Evolutionary conservation across 2,797 vertebrate species (phyloP).

Genomic region (Columba guinea): DNA sequence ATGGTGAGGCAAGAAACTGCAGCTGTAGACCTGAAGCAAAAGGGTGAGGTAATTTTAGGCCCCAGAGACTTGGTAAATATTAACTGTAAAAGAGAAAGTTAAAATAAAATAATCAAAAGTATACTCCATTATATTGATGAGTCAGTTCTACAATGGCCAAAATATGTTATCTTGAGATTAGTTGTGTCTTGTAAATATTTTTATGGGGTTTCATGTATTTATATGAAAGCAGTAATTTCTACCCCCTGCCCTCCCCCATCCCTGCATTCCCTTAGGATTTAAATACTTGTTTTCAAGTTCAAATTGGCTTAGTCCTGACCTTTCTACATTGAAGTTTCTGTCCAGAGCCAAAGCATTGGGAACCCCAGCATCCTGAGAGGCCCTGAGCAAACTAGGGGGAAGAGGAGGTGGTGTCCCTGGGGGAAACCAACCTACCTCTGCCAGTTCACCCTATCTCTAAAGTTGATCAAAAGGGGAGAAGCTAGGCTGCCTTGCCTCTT

Average conservation of each 20-base stretch:
- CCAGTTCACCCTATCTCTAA: neutral
- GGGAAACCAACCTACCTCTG: accelerated
- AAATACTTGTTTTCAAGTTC: conserved; percentile 63
- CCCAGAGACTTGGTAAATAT: conserved; percentile 94
- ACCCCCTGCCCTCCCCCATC: neutral
- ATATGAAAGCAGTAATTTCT: conserved; percentile 31
- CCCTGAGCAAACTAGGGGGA: neutral
- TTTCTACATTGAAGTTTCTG: conserved; percentile 24
- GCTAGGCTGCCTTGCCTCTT: neutral
- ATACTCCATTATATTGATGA: conserved; percentile 69
- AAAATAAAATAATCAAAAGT: conserved; percentile 73
- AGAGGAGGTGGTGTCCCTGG: neutral
- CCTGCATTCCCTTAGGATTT: conserved; percentile 1
- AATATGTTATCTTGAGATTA: conserved; percentile 73
- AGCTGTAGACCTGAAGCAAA: conserved; percentile 87
- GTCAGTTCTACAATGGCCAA: conserved; percentile 57
- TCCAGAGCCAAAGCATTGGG: neutral
- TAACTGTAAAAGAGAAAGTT: conserved; percentile 90
- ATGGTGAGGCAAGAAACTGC: conserved; percentile 92
- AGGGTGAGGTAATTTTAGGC: conserved; percentile 94
- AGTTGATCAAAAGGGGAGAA: neutral
- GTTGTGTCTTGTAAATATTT: conserved; percentile 65
- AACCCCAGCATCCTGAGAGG: accelerated
- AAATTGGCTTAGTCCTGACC: conserved; percentile 40
- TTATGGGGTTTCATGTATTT: conserved; percentile 65